A percentile compares a stretch with the other conserved stretches of the same genome.
phyloP scores from a whole-genome alignment of 2,888 invertebrate genomes.

The Synergus laeviventris region DNA sequence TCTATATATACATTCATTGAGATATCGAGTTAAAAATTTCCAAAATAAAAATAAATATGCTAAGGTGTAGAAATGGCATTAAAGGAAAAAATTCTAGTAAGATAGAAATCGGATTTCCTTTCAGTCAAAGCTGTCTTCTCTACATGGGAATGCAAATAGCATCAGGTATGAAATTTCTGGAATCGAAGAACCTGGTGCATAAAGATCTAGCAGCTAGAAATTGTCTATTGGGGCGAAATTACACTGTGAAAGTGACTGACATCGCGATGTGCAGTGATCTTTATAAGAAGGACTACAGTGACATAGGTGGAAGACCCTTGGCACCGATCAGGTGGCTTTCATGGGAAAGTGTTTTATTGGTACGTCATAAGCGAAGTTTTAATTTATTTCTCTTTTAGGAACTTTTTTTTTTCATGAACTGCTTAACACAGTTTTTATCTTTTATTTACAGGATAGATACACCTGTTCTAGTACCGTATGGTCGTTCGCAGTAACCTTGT shows the following conservation, averaged over 20 bases:
- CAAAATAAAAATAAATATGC: too few species aligned
- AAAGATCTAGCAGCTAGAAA: conserved; percentile 87
- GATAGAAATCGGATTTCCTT: conserved; percentile 57
- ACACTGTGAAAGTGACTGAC: conserved; percentile 81
- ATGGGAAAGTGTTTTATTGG: conserved; percentile 82
- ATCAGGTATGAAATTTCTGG: conserved; percentile 88
- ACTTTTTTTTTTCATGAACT: not conserved
- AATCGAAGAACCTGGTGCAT: conserved; percentile 87
- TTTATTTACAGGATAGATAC: conserved; percentile 79
- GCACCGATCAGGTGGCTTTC: conserved; percentile 82
- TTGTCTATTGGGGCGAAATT: conserved; percentile 80
- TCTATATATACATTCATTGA: too few species aligned
- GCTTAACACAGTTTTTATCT: conserved; percentile 30
- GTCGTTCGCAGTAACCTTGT: conserved; percentile 82
- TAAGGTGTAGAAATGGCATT: too few species aligned
- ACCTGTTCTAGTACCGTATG: conserved; percentile 81
- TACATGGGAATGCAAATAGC: conserved; percentile 87
- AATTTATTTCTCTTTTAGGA: conserved; percentile 17
- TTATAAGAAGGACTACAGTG: conserved; percentile 81
- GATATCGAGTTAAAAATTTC: too few species aligned
- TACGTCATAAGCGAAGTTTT: conserved; percentile 66
- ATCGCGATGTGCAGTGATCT: conserved; percentile 81
- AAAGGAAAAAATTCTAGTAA: too few species aligned
- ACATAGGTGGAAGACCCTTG: conserved; percentile 80
- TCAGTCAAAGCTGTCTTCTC: conserved; percentile 83